Evolutionary conservation across 2,888 invertebrate species (phyloP), one percentile per base, ranked within the genome.

Genomic region (Dryobotodes eremita): DNA sequence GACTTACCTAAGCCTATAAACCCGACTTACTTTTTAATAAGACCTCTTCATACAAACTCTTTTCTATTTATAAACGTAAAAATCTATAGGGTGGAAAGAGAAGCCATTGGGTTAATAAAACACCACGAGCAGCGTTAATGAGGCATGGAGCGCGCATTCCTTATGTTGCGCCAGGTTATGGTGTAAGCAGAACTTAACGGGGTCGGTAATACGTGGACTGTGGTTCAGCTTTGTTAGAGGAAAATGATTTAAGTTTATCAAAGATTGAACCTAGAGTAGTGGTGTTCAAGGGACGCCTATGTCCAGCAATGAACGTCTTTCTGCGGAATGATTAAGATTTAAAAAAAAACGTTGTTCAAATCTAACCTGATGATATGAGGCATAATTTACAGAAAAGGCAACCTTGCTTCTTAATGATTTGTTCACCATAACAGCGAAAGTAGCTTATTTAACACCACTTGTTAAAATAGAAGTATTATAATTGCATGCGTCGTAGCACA

Each of bases 11-110:
- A 4, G 42, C 46, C 46, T 26, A 26, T 17, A 75, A 50, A 75
- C 75, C 75, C 8, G 26, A 55, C 23, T n/a, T 23, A 36, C 20
- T 31, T 31, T 15, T 50, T n/a, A 46, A 11, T 46, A 53, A 79
- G 7, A 53, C 31, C 61, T 75, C 31, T 20, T 46, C 23, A 71
- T 71, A 62, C 66, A 76, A 85, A 72, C 59, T 57, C 68, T 65
- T 77, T 86, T 71, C 61, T 85, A 84, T 85, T 84, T 76, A 84
- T 76, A 86, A 90, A 90, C 89, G 91, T 93, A 92, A 93, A 93
- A 92, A 84, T 90, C 89, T 90, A 93, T 92, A 85, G 91, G 15
- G 86, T 88, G 91, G 92, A 93, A 92, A 92, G 89, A 89, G 87
- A 85, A 75, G 86, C 88, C 82, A 88, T 91, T 90, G 88, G 72